Percentiles rank a stretch among this genome's conserved stretches.
phyloP scores from a whole-genome alignment of 2,113 vertebrate genomes.

The Cepphus grylle region DNA sequence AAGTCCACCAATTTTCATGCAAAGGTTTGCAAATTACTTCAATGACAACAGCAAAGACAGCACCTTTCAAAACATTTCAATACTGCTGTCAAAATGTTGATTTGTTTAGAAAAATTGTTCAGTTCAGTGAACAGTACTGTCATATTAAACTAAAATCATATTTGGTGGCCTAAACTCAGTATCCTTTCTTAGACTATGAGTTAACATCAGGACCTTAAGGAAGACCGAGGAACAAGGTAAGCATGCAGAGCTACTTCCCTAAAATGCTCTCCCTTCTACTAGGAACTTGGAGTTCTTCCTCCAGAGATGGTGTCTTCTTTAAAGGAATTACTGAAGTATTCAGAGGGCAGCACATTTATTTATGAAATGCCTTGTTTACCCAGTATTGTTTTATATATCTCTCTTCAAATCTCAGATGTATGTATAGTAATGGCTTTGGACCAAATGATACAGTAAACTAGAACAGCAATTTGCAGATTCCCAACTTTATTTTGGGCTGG shows the following conservation, averaged over 20 bases:
- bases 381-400: neutral
- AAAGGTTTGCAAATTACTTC: neutral
- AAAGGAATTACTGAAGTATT: neutral
- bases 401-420: neutral
- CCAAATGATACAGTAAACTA: accelerated
- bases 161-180: neutral
- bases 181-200: neutral
- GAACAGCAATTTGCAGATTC: neutral
- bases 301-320: neutral
- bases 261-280: neutral
- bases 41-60: neutral
- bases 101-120: neutral
- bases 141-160: neutral
- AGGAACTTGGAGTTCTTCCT: neutral
- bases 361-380: neutral
- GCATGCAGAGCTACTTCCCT: neutral
- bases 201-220: neutral
- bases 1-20: neutral
- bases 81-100: neutral
- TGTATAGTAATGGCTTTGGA: neutral
- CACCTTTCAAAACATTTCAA: neutral
- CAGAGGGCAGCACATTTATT: neutral
- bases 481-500: neutral
- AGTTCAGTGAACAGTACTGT: neutral
- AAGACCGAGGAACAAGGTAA: neutral